Conservation (phyloP, 2,888 invertebrate genomes). For the Campoplex nolae region DNA sequence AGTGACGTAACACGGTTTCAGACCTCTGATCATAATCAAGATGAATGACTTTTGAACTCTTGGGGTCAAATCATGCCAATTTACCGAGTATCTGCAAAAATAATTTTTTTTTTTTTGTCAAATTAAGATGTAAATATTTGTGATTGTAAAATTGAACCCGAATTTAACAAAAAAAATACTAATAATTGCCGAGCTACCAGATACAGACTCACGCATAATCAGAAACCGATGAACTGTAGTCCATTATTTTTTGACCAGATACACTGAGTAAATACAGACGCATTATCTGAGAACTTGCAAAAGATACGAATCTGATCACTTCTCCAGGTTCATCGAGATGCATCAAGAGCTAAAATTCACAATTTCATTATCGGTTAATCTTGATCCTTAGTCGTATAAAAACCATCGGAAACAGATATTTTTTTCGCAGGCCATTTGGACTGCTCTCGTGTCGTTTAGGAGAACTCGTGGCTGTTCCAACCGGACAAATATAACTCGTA, state of each 20-base stretch:
- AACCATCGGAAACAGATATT: neutral
- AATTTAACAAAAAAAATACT: neutral
- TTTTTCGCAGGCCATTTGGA: too few species aligned
- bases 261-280: conserved; percentile 47
- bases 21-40: conserved; percentile 50
- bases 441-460: too few species aligned
- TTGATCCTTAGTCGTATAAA: neutral
- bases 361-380: neutral
- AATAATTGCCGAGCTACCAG: neutral
- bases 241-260: conserved; percentile 29
- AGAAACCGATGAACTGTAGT: conserved; percentile 22
- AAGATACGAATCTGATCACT: conserved; percentile 30
- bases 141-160: neutral
- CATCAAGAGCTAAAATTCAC: conserved; percentile 33
- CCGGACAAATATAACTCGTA: too few species aligned
- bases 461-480: too few species aligned
- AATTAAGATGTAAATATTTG: too few species aligned
- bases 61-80: conserved; percentile 46
- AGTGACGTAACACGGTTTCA: conserved; percentile 51
- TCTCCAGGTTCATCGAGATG: conserved; percentile 41
- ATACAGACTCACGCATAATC: neutral
- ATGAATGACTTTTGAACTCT: conserved; percentile 43
- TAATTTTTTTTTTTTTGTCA: neutral
- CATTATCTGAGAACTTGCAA: conserved; percentile 22
- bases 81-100: conserved; percentile 14